A percentile compares a stretch with the other conserved stretches of the same genome.
Conservation (phyloP, 2,888 invertebrate genomes). For the Dicranocentrus wangi region DNA sequence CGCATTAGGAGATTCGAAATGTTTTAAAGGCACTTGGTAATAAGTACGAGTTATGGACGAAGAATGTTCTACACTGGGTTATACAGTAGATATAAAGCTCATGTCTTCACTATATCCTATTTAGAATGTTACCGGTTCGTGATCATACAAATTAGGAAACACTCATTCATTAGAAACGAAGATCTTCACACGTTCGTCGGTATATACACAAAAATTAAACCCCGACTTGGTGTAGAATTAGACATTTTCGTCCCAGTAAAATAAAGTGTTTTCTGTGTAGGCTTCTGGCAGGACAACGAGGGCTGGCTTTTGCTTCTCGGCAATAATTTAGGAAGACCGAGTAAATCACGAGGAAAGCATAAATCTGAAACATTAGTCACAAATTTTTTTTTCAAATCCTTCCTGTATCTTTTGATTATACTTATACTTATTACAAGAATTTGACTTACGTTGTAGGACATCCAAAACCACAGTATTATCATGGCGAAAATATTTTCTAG, state of each 20-base stretch:
- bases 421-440: conserved; percentile 4
- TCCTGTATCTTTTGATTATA: conserved; percentile 7
- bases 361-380: conserved; percentile 79
- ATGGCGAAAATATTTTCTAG: conserved; percentile 86
- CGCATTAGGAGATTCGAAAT: too few relatives aligned
- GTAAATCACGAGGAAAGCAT: conserved; percentile 89
- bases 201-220: too few relatives aligned
- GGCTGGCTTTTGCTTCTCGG: conserved; percentile 88
- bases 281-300: conserved; percentile 83
- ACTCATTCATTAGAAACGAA: too few relatives aligned
- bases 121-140: too few relatives aligned
- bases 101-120: too few relatives aligned
- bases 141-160: too few relatives aligned
- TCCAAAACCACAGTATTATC: conserved; percentile 86
- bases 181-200: too few relatives aligned
- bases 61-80: too few relatives aligned
- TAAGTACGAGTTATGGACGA: too few relatives aligned
- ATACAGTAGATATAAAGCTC: too few relatives aligned
- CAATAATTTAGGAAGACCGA: conserved; percentile 88
- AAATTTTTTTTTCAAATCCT: neutral
- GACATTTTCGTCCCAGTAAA: conserved; percentile 67
- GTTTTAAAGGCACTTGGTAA: too few relatives aligned
- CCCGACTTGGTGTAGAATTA: too few relatives aligned
- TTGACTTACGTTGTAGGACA: conserved; percentile 87
- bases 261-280: conserved; percentile 75